A percentile compares a stretch with the other conserved stretches of the same genome.
Evolutionary conservation across 2,797 vertebrate species (phyloP).

Genomic region (Chaetophractus vellerosus): DNA sequence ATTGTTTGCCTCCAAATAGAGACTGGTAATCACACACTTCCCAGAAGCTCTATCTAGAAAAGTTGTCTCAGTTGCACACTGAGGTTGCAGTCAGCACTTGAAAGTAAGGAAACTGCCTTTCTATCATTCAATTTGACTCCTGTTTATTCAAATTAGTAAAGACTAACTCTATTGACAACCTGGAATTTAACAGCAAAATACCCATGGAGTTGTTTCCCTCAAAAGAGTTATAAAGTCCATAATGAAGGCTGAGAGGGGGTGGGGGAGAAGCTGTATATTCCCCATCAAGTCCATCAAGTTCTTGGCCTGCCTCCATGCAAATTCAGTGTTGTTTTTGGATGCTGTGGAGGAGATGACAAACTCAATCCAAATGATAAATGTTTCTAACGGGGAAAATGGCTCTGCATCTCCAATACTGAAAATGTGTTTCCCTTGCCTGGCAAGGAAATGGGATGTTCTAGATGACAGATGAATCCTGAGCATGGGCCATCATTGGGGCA

Average conservation of each 20-base stretch:
- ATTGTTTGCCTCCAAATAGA: no score
- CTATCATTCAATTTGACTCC: not conserved
- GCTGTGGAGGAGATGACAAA: not conserved
- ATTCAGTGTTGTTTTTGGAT: not conserved
- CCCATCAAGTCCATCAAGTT: not conserved
- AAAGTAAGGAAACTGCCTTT: not conserved
- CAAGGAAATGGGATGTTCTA: not conserved
- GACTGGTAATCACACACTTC: not conserved
- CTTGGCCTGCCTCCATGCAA: not conserved
- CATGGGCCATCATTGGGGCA: not conserved
- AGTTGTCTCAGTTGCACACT: not conserved
- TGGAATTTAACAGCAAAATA: not conserved
- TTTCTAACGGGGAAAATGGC: not conserved
- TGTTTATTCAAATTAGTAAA: not conserved
- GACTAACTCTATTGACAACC: not conserved
- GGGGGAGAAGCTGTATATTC: fast-evolving
- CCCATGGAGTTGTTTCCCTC: not conserved
- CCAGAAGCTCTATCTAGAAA: not conserved
- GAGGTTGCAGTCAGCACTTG: not conserved
- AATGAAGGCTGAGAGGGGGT: not conserved
- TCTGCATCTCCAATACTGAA: not conserved
- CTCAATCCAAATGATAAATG: not conserved
- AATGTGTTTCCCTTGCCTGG: not conserved
- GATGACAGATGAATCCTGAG: not conserved
- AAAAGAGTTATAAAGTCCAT: no score